Percentiles rank a stretch among this genome's conserved stretches.
Conservation (phyloP, 2,113 vertebrate species). For the Vidua macroura region DNA sequence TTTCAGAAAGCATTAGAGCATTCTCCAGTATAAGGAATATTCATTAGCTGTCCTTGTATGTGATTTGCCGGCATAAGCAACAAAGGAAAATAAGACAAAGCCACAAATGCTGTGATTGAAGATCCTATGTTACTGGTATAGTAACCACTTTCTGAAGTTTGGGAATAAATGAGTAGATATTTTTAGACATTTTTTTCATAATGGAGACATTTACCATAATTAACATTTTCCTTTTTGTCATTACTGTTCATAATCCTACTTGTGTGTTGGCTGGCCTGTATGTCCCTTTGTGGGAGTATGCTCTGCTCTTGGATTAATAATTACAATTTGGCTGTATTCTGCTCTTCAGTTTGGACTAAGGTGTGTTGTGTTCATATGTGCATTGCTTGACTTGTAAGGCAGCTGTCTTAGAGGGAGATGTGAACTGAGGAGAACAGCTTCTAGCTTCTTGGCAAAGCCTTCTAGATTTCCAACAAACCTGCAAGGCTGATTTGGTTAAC, state of each 20-base stretch:
- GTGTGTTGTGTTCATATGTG: neutral
- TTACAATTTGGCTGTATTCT: neutral
- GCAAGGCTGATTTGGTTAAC: neutral
- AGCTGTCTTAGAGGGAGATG: neutral
- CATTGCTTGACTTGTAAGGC: neutral
- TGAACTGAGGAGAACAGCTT: neutral
- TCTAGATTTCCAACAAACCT: neutral
- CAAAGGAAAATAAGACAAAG: conserved; percentile 5
- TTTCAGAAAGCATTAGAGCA: neutral
- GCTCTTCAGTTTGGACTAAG: neutral
- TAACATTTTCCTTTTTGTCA: neutral
- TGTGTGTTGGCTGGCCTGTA: neutral
- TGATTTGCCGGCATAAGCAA: neutral
- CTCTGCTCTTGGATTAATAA: neutral
- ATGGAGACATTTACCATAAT: neutral
- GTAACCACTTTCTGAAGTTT: neutral
- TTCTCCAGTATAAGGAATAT: neutral
- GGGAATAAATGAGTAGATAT: neutral
- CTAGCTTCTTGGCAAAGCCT: neutral
- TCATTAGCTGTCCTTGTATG: neutral
- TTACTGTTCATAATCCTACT: neutral
- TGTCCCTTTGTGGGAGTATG: neutral
- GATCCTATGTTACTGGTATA: neutral
- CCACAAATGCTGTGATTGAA: neutral
- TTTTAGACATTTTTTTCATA: neutral